phyloP scores from a whole-genome alignment of 2,888 invertebrate genomes.

The Ditylenchus weischeri region DNA sequence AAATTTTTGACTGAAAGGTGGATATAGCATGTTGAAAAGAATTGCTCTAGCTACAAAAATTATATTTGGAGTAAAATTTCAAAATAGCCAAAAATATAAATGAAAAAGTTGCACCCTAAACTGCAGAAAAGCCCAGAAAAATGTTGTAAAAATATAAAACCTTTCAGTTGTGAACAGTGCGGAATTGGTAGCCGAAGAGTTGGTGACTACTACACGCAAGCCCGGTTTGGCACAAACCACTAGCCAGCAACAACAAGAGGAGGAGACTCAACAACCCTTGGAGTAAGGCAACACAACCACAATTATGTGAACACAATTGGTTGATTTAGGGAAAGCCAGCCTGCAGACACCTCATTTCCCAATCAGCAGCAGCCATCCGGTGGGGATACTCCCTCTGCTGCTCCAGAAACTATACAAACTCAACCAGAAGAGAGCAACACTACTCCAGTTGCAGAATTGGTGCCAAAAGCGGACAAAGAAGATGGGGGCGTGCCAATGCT shows the following conservation, averaged over 20 bases:
- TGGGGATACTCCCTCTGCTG: neutral
- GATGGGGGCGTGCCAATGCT: neutral
- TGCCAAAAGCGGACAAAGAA: neutral
- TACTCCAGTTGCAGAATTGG: neutral
- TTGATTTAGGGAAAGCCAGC: slow-evolving; percentile 5
- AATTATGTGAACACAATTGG: too few species aligned
- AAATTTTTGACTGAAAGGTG: too few species aligned
- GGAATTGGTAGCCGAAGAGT: neutral
- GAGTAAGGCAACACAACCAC: neutral
- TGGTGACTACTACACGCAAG: neutral
- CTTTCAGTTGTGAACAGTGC: too few species aligned
- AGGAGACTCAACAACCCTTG: neutral
- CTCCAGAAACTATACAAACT: too few species aligned
- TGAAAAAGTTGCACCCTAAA: too few species aligned
- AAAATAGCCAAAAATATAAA: too few species aligned
- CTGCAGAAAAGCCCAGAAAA: too few species aligned
- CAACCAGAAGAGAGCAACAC: too few species aligned
- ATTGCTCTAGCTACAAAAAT: too few species aligned
- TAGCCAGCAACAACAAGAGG: neutral
- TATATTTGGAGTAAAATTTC: too few species aligned
- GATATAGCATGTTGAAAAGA: too few species aligned
- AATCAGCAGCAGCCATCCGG: neutral
- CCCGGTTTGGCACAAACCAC: neutral
- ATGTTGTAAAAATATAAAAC: too few species aligned
- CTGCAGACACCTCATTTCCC: slow-evolving; percentile 1